phyloP scores from a whole-genome alignment of 2,113 vertebrate genomes.

The Polyodon spathula region DNA sequence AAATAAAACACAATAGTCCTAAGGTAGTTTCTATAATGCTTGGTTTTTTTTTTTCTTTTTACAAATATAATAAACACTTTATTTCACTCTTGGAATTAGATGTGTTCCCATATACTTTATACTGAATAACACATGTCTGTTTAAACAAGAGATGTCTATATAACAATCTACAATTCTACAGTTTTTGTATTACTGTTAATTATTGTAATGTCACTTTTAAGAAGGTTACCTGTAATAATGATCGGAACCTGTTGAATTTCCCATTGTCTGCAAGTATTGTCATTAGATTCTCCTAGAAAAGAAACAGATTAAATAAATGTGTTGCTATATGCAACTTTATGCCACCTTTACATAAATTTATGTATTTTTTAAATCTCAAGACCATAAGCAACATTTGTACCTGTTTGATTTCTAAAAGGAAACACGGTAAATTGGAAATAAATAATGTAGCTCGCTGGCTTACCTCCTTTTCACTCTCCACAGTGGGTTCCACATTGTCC shows the following conservation, averaged over 20 bases:
- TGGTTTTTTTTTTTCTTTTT: not conserved
- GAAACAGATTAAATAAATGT: constrained; percentile 7
- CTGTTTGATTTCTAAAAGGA: no score
- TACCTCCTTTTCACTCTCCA: constrained; percentile 67
- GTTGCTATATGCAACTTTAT: not conserved
- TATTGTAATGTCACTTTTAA: not conserved
- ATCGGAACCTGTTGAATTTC: constrained; percentile 64
- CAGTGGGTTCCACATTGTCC: constrained; percentile 57
- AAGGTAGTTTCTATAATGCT: not conserved
- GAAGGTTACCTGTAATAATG: constrained; percentile 65
- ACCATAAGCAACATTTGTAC: no score
- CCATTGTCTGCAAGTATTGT: constrained; percentile 60
- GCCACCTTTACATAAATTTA: not conserved
- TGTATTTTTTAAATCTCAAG: no score
- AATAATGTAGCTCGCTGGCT: constrained; percentile 10
- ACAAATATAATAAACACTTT: no score
- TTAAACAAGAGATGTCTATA: no score
- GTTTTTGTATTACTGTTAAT: no score
- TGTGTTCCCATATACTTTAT: no score
- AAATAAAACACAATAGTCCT: no score
- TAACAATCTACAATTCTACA: no score
- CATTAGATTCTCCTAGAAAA: constrained; percentile 70
- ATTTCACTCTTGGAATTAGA: no score
- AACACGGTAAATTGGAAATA: no score
- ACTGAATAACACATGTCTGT: no score